Percentiles rank a stretch among this genome's conserved stretches.
These are phyloP conservation scores for Nomia melanderi DNA, from an alignment of 1,140 invertebrate species.

Conservation along the genomic window DNA sequence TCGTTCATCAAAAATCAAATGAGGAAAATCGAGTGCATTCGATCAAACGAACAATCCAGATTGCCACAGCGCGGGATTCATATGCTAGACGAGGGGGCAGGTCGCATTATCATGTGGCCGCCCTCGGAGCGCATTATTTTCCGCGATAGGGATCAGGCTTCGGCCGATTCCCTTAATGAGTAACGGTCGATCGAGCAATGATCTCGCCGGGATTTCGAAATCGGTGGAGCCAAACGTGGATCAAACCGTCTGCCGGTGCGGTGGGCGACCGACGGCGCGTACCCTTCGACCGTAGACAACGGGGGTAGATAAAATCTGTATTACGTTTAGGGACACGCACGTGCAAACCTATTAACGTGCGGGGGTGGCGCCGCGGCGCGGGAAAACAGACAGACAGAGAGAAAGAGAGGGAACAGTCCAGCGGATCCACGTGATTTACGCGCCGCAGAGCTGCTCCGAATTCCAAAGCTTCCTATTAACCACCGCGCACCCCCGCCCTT, in stretches of 20 bases:
- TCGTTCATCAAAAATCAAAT: too few species aligned
- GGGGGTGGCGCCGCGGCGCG: neutral
- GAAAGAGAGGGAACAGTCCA: neutral
- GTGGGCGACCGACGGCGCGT: neutral
- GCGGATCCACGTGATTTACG: constrained; percentile 55
- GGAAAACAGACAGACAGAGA: neutral
- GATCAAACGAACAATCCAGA: too few species aligned
- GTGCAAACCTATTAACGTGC: constrained; percentile 60
- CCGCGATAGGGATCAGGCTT: constrained; percentile 29
- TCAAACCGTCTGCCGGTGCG: constrained; percentile 56
- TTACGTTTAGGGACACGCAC: constrained; percentile 58
- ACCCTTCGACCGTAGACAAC: constrained; percentile 40
- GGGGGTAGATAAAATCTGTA: constrained; percentile 62
- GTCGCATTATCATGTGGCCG: constrained; percentile 24
- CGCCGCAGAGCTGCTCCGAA: constrained; percentile 33
- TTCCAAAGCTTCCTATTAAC: constrained; percentile 56
- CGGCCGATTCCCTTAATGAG: constrained; percentile 50
- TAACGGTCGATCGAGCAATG: constrained; percentile 51
- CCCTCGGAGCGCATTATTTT: constrained; percentile 30
- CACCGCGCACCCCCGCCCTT: neutral
- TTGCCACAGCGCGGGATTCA: too few species aligned
- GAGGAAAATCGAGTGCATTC: too few species aligned
- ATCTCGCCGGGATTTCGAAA: constrained; percentile 52
- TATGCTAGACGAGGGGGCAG: neutral
- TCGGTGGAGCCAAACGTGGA: constrained; percentile 31